phyloP scores from a whole-genome alignment of 2,797 vertebrate species.

The Chelidonichthys spinosus region DNA sequence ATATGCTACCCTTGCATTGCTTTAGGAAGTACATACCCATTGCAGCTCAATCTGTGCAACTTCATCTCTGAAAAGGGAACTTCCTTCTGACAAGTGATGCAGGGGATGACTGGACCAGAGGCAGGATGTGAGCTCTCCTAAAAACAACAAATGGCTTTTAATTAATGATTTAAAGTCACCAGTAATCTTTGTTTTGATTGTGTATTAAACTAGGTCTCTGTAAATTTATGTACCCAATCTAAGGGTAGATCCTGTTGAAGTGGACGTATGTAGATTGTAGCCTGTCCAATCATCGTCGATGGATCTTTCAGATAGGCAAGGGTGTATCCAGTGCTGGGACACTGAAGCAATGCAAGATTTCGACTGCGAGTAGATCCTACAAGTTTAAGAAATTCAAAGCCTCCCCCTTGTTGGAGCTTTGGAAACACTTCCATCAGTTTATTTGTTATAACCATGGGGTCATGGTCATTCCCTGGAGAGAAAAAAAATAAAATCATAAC shows the following conservation, averaged over 20 bases:
- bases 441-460: too few relatives aligned
- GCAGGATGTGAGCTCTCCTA: neutral
- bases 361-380: too few relatives aligned
- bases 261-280: constrained; percentile 21
- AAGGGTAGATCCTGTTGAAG: constrained; percentile 13
- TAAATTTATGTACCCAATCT: too few relatives aligned
- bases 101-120: constrained; percentile 38
- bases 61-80: constrained; percentile 27
- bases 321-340: too few relatives aligned
- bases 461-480: neutral
- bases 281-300: too few relatives aligned
- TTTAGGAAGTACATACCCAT: constrained; percentile 32
- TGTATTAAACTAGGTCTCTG: too few relatives aligned
- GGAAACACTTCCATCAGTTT: too few relatives aligned
- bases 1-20: neutral
- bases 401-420: too few relatives aligned
- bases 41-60: constrained; percentile 16
- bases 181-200: constrained; percentile 15
- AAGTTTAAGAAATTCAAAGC: too few relatives aligned
- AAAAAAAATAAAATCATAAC: constrained; percentile 8
- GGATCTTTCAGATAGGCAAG: too few relatives aligned
- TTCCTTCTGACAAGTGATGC: constrained; percentile 9
- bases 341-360: too few relatives aligned
- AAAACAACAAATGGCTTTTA: too few relatives aligned
- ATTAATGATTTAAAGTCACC: neutral